Conservation (phyloP, 2,797 vertebrate species). For the Sparus aurata region DNA sequence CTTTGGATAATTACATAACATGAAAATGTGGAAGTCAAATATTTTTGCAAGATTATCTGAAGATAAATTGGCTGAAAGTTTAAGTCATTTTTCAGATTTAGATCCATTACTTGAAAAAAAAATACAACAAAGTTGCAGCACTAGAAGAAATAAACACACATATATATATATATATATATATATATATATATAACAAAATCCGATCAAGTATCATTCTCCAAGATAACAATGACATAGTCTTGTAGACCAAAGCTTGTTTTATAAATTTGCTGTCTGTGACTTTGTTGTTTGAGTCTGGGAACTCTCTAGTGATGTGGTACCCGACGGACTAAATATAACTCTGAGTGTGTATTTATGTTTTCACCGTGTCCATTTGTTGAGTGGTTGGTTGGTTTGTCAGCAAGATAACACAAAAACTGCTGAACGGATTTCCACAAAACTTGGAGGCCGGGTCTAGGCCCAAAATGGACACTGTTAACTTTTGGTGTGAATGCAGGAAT, state of each 20-base stretch:
- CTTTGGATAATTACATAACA: not conserved
- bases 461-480: no score
- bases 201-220: not conserved
- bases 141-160: not conserved
- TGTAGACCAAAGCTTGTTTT: not conserved
- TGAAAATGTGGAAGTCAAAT: not conserved
- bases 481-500: no score
- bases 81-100: not conserved
- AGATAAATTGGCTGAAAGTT: no score
- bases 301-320: not conserved
- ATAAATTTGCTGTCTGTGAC: not conserved
- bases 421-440: no score
- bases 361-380: no score
- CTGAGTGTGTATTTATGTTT: no score
- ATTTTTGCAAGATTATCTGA: no score
- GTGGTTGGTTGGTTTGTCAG: no score
- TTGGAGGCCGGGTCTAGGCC: no score
- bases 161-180: no score
- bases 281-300: not conserved
- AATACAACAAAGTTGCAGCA: not conserved
- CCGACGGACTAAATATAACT: not conserved
- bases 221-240: not conserved
- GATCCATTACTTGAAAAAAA: not conserved
- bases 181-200: not conserved
- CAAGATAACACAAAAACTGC: no score